Evolutionary conservation across 2,797 vertebrate species (phyloP).

Genomic region (Macropus fuliginosus): DNA sequence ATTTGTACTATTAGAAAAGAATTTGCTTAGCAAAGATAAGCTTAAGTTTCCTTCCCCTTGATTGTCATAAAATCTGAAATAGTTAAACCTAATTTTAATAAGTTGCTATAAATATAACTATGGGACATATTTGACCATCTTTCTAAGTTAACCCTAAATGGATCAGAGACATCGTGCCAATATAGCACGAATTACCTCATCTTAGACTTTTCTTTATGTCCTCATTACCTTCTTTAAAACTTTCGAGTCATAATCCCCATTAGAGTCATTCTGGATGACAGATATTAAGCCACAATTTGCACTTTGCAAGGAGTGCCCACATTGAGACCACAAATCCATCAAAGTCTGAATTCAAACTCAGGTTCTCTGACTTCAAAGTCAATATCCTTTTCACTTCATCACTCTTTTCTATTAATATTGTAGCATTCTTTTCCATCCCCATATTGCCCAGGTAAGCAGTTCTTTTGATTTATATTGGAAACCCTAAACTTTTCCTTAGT

Average conservation of each 20-base stretch:
- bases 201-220: background rate
- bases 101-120: background rate
- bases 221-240: background rate
- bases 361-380: background rate
- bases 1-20: background rate
- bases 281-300: background rate
- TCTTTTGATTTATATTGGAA: constrained; percentile 43
- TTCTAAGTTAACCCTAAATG: background rate
- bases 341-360: background rate
- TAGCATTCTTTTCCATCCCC: background rate
- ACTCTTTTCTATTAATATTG: constrained; percentile 17
- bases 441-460: constrained; percentile 35
- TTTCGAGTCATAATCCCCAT: background rate
- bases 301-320: background rate
- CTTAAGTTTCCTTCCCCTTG: background rate
- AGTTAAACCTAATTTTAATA: background rate
- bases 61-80: background rate
- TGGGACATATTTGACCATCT: background rate
- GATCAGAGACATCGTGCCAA: background rate
- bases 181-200: background rate
- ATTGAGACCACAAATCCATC: background rate
- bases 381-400: background rate
- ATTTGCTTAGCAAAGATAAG: background rate
- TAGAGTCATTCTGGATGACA: background rate
- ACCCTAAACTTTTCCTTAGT: constrained; percentile 5